Percentiles rank a stretch among this genome's conserved stretches.
Conservation (phyloP, 2,888 invertebrate genomes). For the Pandemis corylana region DNA sequence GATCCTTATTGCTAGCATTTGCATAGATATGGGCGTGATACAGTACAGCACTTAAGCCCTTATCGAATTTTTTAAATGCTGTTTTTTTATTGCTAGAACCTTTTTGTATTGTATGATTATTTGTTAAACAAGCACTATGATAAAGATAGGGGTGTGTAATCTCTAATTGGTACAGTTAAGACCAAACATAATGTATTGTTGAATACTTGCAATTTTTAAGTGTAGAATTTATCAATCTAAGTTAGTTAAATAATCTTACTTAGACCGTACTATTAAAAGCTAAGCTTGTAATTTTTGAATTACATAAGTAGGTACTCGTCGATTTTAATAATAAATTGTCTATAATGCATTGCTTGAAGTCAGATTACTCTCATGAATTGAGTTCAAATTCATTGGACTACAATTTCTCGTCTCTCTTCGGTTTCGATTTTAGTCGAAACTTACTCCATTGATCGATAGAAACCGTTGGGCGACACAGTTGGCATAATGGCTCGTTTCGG, state of each 20-base stretch:
- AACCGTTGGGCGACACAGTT: conserved; percentile 42
- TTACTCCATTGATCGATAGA: conserved; percentile 32
- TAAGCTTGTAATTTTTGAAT: no score
- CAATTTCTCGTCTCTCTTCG: background rate
- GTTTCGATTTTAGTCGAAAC: conserved; percentile 25
- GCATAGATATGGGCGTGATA: conserved; percentile 16
- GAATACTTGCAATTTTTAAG: no score
- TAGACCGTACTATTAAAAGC: no score
- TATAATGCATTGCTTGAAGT: background rate
- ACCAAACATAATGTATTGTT: no score
- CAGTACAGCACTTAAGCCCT: conserved; percentile 12
- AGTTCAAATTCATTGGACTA: background rate
- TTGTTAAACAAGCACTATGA: no score
- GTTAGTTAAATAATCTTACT: no score
- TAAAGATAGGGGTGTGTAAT: no score
- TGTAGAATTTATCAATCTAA: no score
- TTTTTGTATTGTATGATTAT: background rate
- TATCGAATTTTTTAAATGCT: conserved; percentile 3
- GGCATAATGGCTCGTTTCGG: conserved; percentile 31
- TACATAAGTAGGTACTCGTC: no score
- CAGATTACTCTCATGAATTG: background rate
- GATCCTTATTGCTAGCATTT: conserved; percentile 18
- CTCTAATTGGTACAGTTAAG: no score
- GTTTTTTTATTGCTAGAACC: background rate
- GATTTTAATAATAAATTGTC: background rate